Base-by-base conservation (phyloP, 2,113 vertebrate species). In the Daphoenositta chrysoptera region DNA sequence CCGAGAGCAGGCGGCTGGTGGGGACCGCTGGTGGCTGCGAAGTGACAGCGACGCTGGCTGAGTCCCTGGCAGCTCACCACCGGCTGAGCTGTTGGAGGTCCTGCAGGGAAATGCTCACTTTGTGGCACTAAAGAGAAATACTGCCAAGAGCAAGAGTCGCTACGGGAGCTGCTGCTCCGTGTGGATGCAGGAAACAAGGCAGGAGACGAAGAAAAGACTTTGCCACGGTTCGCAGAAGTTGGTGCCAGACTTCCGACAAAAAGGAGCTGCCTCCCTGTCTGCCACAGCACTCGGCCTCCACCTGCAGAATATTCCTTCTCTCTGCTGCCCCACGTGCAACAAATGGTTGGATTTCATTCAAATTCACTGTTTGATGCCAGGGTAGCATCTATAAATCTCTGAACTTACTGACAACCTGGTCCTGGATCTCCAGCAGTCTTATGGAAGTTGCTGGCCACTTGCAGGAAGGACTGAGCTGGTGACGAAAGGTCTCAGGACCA, bases 71-170 rank as follows among this genome's bases (percentile, higher is more conserved):
- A 90, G 86, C 39, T 40, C 71, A 94, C 13, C 70, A 75, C 76
- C 91, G 70, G 83, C 66, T 58, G 91, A 96, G 94, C 77, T 84
- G 78, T 92, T 92, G 75, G 80, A 96, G 73, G 87, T 94, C 93
- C 94, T 92, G 83, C 91, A 94, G 81, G 81, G 91, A 93, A 94
- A 91, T 69, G 87, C 73, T 95, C 77, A 71, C 87, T 96, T 95
- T 75, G 81, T 78, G 80, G 72, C 86, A 89, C 60, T 70, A 10
- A 42, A 65, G 47, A 68, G 60, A 70, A 86, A 89, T 31, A 78
- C 35, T 86, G 81, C 44, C 68, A 93, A 70, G 33, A 81, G 44
- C 42, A 60, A 89, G 91, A 93, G 40, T 56, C 4, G 0, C 80
- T 83, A 14, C 30, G 50, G 68, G 68, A 71, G 83, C 64, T 63